These are phyloP conservation scores for Solea senegalensis DNA, from an alignment of 2,113 vertebrate species.

Conservation along the genomic window DNA sequence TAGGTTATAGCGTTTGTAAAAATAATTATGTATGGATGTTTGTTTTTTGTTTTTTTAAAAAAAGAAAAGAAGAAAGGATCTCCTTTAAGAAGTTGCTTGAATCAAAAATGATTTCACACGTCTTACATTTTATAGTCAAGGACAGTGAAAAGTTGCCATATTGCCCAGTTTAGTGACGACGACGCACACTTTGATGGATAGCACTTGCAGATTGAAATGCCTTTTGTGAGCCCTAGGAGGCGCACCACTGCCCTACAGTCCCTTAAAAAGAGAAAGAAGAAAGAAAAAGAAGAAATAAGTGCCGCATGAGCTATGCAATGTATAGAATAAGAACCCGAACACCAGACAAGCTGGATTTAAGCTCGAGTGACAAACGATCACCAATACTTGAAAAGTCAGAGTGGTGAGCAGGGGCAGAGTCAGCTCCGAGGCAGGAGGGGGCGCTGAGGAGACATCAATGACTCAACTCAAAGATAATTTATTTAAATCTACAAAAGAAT, in stretches of 20 bases:
- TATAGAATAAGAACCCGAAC: slow-evolving; percentile 84
- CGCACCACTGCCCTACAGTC: slow-evolving; percentile 78
- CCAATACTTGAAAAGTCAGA: slow-evolving; percentile 94
- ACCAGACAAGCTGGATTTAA: slow-evolving; percentile 86
- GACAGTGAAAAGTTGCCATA: slow-evolving; percentile 70
- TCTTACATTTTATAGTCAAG: slow-evolving; percentile 35
- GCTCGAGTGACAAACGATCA: slow-evolving; percentile 80
- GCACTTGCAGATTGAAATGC: slow-evolving; percentile 91
- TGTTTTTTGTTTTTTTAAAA: too few species aligned
- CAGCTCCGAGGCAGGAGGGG: neutral
- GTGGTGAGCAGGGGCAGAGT: slow-evolving; percentile 7
- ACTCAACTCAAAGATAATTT: too few species aligned
- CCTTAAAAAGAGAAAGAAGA: slow-evolving; percentile 32
- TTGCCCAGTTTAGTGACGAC: slow-evolving; percentile 73
- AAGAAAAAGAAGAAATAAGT: slow-evolving; percentile 72
- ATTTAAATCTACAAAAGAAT: too few species aligned
- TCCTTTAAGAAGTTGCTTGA: neutral
- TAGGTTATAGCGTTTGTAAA: neutral
- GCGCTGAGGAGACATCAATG: too few species aligned
- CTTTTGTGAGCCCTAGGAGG: slow-evolving; percentile 85
- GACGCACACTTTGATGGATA: slow-evolving; percentile 81
- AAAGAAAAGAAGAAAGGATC: too few species aligned
- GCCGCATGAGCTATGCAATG: slow-evolving; percentile 98
- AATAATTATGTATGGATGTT: too few species aligned
- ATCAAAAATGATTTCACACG: neutral